phyloP scores from a whole-genome alignment of 64 coral and sea anemone genomes.

The Stichodactyla helianthus region DNA sequence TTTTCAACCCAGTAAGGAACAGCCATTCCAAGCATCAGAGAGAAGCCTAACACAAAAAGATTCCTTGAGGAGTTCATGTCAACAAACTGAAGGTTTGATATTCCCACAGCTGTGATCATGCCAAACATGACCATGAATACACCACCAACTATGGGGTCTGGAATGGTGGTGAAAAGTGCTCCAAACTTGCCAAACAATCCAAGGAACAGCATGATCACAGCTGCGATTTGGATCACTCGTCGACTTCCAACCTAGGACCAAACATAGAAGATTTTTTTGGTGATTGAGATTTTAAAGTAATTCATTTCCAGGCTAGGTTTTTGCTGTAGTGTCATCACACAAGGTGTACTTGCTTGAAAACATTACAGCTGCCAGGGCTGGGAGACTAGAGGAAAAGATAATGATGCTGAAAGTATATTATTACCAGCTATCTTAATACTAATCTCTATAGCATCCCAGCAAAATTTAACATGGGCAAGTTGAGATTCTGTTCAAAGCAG shows the following conservation, averaged over 20 bases:
- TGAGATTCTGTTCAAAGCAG: too few species aligned
- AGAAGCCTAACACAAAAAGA: conserved; percentile 58
- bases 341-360: too few species aligned
- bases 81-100: conserved; percentile 54
- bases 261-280: not conserved
- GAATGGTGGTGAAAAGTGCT: conserved; percentile 50
- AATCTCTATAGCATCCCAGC: too few species aligned
- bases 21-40: conserved; percentile 58
- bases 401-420: too few species aligned
- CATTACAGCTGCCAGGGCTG: too few species aligned
- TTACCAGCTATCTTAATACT: too few species aligned
- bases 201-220: conserved; percentile 35
- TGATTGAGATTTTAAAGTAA: not conserved
- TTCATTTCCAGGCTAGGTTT: too few species aligned
- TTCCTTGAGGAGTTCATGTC: conserved; percentile 64
- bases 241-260: conserved; percentile 45
- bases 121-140: conserved; percentile 74
- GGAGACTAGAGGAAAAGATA: too few species aligned
- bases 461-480: too few species aligned
- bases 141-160: conserved; percentile 58
- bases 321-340: too few species aligned
- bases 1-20: conserved; percentile 34
- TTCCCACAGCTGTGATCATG: conserved; percentile 61
- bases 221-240: conserved; percentile 51
- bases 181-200: conserved; percentile 55